Percentiles rank a stretch among this genome's conserved stretches.
These are phyloP conservation scores for Pygmarrhopalites habei DNA, from an alignment of 1,140 invertebrate species.

Conservation along the genomic window DNA sequence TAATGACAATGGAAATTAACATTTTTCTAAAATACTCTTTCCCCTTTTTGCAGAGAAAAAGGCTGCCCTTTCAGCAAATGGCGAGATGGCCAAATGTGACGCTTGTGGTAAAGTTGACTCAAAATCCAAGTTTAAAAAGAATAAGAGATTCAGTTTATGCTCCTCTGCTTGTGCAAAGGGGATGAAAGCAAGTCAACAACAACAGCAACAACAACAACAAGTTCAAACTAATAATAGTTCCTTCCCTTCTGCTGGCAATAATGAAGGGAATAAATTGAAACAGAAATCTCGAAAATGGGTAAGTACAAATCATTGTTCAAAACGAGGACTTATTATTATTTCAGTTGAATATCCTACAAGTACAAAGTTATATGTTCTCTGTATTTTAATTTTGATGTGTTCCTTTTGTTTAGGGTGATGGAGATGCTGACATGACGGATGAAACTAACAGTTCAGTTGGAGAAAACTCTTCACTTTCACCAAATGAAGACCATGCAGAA, in stretches of 20 bases:
- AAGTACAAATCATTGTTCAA: no score
- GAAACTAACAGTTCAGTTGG: constrained; percentile 38
- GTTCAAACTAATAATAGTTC: neutral
- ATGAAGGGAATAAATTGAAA: constrained; percentile 21
- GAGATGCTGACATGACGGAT: constrained; percentile 31
- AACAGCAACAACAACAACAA: constrained; percentile 20
- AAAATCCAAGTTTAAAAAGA: constrained; percentile 63
- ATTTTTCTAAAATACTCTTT: neutral
- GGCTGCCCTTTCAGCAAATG: constrained; percentile 42
- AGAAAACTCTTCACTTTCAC: constrained; percentile 25
- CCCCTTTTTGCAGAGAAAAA: constrained; percentile 46
- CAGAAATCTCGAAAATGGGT: constrained; percentile 42
- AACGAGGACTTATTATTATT: no score
- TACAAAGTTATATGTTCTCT: no score
- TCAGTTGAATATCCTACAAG: no score
- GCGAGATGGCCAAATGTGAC: constrained; percentile 64
- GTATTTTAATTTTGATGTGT: no score
- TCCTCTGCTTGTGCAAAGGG: constrained; percentile 66
- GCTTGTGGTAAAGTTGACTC: constrained; percentile 66
- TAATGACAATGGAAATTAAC: no score
- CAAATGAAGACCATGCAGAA: constrained; percentile 26
- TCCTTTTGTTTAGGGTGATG: constrained; percentile 41
- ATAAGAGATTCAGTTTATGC: constrained; percentile 66
- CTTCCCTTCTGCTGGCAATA: neutral
- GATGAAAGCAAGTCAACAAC: constrained; percentile 40